These are phyloP conservation scores for Sebastes wilsoni DNA, from an alignment of 2,797 vertebrate genomes.

Conservation along the genomic window DNA sequence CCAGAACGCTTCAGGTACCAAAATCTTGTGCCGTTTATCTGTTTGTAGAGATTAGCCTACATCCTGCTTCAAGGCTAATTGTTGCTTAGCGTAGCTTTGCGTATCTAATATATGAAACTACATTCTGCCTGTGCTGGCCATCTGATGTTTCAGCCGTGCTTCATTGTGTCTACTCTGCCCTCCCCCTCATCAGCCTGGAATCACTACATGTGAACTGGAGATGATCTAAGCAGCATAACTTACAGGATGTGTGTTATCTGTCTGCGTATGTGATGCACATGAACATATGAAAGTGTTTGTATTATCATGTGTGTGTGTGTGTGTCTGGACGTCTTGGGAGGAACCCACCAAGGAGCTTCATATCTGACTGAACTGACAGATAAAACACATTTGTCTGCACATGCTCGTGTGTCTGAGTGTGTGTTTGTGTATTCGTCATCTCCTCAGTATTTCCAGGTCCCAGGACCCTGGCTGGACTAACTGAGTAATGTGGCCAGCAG, in stretches of 20 bases:
- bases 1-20: too few species aligned
- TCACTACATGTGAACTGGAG: background rate
- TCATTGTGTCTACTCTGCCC: background rate
- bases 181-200: too few species aligned
- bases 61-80: too few species aligned
- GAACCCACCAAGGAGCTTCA: constrained; percentile 3
- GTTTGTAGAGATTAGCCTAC: too few species aligned
- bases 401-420: background rate
- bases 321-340: background rate
- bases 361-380: constrained; percentile 38
- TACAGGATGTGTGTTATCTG: background rate
- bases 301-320: background rate
- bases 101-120: too few species aligned
- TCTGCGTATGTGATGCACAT: background rate
- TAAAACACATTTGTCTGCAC: constrained; percentile 22
- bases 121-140: too few species aligned
- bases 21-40: too few species aligned
- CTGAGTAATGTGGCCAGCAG: constrained; percentile 46
- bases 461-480: background rate
- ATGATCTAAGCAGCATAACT: background rate
- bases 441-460: constrained; percentile 37
- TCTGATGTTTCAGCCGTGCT: background rate
- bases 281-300: background rate
- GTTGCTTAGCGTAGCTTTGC: too few species aligned
- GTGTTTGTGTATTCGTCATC: constrained; percentile 21